These are phyloP conservation scores for Heterochromis multidens DNA, from an alignment of 2,113 vertebrate species.

Conservation along the genomic window DNA sequence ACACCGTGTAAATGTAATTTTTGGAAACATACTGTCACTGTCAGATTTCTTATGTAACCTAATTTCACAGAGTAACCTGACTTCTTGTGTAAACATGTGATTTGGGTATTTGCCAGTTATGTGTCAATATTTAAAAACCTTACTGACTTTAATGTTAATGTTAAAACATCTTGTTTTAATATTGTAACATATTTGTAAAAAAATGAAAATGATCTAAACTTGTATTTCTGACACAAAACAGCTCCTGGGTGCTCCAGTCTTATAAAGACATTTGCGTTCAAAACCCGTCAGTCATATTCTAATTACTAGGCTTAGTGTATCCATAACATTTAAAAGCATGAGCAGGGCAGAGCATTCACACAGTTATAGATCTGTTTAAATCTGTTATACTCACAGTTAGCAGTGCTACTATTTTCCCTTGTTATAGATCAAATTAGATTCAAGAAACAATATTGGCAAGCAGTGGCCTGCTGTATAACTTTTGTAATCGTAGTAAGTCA, in stretches of 20 bases:
- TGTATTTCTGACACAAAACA: not conserved
- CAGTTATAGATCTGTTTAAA: not conserved
- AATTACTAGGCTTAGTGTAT: not conserved
- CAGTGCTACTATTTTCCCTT: not conserved
- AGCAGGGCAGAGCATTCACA: not conserved
- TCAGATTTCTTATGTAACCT: not conserved
- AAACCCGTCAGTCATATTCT: not conserved
- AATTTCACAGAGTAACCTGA: not conserved
- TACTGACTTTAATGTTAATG: not conserved
- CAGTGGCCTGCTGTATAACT: not conserved
- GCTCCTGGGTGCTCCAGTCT: not conserved
- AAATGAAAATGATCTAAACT: not conserved
- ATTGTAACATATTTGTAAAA: not conserved
- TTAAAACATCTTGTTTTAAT: not conserved
- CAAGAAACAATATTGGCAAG: not conserved
- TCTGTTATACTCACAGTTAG: not conserved
- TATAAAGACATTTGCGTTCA: not conserved
- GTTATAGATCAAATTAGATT: not conserved
- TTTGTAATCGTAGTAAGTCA: fast-evolving
- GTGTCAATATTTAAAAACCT: not conserved
- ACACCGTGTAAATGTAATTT: not conserved
- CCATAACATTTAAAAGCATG: not conserved
- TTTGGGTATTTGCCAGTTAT: not conserved
- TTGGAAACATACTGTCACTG: not conserved
- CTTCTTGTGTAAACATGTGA: not conserved